Percentiles rank a stretch among this genome's conserved stretches.
These are phyloP conservation scores for Morone chrysops DNA, from an alignment of 2,113 vertebrate species.

Conservation along the genomic window DNA sequence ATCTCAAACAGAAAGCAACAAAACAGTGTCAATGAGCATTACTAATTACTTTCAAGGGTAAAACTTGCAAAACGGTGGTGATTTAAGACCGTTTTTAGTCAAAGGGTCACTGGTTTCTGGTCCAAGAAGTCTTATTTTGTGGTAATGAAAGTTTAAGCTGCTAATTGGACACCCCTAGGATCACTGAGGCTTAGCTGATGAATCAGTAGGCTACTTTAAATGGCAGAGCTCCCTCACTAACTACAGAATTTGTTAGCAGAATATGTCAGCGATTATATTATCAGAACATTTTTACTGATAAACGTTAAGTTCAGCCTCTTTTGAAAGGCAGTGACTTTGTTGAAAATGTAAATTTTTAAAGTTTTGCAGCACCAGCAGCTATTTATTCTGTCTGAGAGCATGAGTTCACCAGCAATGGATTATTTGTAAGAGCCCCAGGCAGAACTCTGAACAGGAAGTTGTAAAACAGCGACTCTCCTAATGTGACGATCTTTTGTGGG, in stretches of 20 bases:
- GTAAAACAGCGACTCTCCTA: constrained; percentile 51
- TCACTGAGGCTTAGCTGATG: constrained; percentile 27
- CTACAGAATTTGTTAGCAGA: constrained; percentile 28
- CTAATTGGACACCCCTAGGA: constrained; percentile 30
- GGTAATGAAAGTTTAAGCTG: constrained; percentile 2
- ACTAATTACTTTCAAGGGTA: neutral
- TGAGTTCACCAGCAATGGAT: constrained; percentile 20
- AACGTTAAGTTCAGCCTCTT: neutral
- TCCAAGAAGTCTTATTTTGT: constrained; percentile 9
- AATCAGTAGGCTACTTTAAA: constrained; percentile 26
- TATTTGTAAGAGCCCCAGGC: constrained; percentile 46
- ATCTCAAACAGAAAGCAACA: constrained; percentile 10
- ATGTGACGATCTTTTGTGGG: constrained; percentile 43
- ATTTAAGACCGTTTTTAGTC: constrained; percentile 1
- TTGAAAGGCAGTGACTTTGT: neutral
- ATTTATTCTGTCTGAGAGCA: constrained; percentile 25
- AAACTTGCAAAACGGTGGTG: neutral
- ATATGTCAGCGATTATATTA: constrained; percentile 10
- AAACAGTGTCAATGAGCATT: neutral
- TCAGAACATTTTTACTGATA: neutral
- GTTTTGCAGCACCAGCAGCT: neutral
- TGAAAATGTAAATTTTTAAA: constrained; percentile 27
- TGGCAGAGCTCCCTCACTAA: constrained; percentile 8
- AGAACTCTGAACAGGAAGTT: constrained; percentile 57
- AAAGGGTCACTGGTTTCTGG: constrained; percentile 5